A percentile compares a stretch with the other conserved stretches of the same genome.
phyloP scores from a whole-genome alignment of 2,888 invertebrate species.

The Agrypnus murinus region DNA sequence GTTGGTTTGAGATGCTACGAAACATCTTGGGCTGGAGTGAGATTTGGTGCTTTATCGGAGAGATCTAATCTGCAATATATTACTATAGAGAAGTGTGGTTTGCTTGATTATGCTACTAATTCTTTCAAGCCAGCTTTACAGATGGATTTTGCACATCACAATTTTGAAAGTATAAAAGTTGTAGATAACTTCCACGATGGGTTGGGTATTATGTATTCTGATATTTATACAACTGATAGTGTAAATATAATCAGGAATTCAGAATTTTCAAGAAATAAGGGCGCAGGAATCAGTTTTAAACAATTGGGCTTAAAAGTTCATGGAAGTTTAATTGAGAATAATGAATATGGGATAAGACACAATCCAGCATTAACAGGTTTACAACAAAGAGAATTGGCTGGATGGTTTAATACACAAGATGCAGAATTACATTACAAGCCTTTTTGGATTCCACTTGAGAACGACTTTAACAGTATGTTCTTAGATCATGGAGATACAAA shows the following conservation, averaged over 20 bases:
- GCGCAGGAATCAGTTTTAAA: constrained; percentile 92
- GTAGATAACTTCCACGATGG: constrained; percentile 94
- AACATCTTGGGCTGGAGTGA: constrained; percentile 94
- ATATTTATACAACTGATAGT: constrained; percentile 90
- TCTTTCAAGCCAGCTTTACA: constrained; percentile 91
- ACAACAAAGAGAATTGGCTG: constrained; percentile 93
- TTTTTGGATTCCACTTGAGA: constrained; percentile 79
- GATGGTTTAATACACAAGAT: constrained; percentile 88
- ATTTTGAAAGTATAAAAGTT: constrained; percentile 87
- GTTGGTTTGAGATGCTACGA: constrained; percentile 93
- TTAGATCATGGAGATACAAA: constrained; percentile 84
- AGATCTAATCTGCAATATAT: constrained; percentile 90
- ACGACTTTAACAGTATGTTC: constrained; percentile 75
- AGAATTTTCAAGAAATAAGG: constrained; percentile 87
- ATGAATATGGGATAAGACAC: constrained; percentile 93
- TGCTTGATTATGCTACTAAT: constrained; percentile 93
- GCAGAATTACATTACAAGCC: constrained; percentile 85
- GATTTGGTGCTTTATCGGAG: constrained; percentile 92
- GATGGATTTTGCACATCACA: constrained; percentile 89
- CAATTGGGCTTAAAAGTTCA: constrained; percentile 88
- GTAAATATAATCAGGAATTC: constrained; percentile 89
- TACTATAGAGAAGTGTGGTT: constrained; percentile 92
- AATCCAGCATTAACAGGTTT: constrained; percentile 89
- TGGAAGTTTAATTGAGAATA: constrained; percentile 87
- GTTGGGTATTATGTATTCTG: constrained; percentile 94